Base-by-base conservation (phyloP, 2,113 vertebrate genomes). In the Apodemus sylvaticus region DNA sequence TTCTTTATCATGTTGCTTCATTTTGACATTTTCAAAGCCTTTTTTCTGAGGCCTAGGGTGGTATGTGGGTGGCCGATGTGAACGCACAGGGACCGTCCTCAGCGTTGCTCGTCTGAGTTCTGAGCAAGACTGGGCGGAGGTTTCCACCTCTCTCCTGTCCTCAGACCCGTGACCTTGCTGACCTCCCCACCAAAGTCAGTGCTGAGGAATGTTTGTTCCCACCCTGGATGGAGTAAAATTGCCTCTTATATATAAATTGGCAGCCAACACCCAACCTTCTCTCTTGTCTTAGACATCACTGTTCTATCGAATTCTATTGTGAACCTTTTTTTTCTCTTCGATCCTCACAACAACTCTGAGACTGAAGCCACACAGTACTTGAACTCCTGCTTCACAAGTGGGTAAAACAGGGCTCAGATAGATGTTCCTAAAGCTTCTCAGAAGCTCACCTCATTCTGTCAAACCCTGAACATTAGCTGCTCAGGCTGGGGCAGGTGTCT, bases 111-210 rank as follows among this genome's bases (percentile, higher is more conserved):
- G 16, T 39, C 51, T 12, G 7, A 78, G 29, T 11, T 10, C 1
- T 1, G 2, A n/a, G n/a, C 19, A 19, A 64, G 22, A 2, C 34
- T 9, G 19, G 9, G 13, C 19, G 29, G 2, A 19, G 2, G 6
- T 0, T 51, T 36, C 48, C 1, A 1, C 9, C 76, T 16, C 29
- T 10, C 51, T 16, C 20, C 24, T 58, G 45, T 24, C 53, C 55
- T 10, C 5, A 13, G 51, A n/a, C 34, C 16, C 29, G 1, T 4
- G 5, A 71, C 20, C 51, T 10, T 71, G 20, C 6, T 4, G 5
- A 58, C 7, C 68, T 77, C 11, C 53, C 42, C 5, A 0, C 1
- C 16, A 24, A 31, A 7, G 51, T 36, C 55, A n/a, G 8, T 0
- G 4, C 16, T 9, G 24, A 82, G 26, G 17, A 13, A 45, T 11